Percentiles rank a stretch among this genome's conserved stretches.
phyloP scores from a whole-genome alignment of 2,888 invertebrate genomes.

The Bellardia bayeri region DNA sequence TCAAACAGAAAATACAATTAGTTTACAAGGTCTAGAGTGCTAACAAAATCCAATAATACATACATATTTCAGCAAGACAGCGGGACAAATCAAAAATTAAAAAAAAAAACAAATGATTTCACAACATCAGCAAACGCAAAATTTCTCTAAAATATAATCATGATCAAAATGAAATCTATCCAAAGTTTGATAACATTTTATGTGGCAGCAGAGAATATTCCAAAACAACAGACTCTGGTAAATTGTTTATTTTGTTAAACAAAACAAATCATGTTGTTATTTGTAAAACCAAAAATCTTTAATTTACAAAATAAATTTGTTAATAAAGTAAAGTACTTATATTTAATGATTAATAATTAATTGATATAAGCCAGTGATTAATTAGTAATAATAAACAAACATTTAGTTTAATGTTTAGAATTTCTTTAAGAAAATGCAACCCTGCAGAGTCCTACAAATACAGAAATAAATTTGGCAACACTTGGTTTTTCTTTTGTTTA shows the following conservation, averaged over 20 bases:
- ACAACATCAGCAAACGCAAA: not conserved
- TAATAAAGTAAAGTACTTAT: not conserved
- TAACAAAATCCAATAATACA: not conserved
- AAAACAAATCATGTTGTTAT: conserved; percentile 22
- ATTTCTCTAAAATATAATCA: not conserved
- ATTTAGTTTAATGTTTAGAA: conserved; percentile 1
- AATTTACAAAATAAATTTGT: not conserved
- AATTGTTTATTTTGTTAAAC: conserved; percentile 28
- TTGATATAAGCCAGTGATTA: conserved; percentile 54
- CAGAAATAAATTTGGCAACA: conserved; percentile 11
- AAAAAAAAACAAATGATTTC: not conserved
- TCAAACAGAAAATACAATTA: too few relatives aligned
- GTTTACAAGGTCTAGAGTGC: not conserved
- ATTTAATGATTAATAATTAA: conserved; percentile 28
- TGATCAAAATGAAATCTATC: not conserved
- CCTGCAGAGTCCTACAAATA: conserved; percentile 19
- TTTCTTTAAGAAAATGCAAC: conserved; percentile 26
- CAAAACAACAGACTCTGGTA: not conserved
- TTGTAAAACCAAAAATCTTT: not conserved
- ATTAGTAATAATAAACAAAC: conserved; percentile 51
- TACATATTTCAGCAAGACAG: conserved; percentile 33
- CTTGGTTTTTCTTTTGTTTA: not conserved
- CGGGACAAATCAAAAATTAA: conserved; percentile 27
- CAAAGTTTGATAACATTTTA: not conserved
- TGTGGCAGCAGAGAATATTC: not conserved